A percentile compares a stretch with the other conserved stretches of the same genome.
Evolutionary conservation across 2,113 vertebrate species (phyloP).

Genomic region (Camelus dromedarius): DNA sequence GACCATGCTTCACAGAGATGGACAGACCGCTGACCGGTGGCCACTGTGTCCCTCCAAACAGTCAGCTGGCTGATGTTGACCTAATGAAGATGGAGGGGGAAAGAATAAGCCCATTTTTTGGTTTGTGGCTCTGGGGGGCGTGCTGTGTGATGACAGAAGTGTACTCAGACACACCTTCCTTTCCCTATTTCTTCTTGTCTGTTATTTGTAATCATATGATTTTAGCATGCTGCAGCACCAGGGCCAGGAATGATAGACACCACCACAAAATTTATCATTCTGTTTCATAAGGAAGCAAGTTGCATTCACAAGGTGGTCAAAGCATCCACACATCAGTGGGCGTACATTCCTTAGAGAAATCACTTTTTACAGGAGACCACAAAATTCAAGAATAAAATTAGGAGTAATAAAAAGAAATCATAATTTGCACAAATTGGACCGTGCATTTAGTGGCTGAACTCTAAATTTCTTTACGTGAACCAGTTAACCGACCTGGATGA

Average conservation of each 20-base stretch:
- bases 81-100: neutral
- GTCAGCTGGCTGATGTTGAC: neutral
- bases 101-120: neutral
- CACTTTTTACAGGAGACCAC: neutral
- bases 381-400: neutral
- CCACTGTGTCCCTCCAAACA: neutral
- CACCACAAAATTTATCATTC: neutral
- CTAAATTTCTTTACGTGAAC: neutral
- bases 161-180: neutral
- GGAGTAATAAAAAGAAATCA: neutral
- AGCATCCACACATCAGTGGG: neutral
- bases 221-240: neutral
- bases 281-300: constrained; percentile 1
- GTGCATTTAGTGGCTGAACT: neutral
- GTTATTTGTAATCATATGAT: neutral
- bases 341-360: neutral
- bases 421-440: neutral
- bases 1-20: neutral
- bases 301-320: neutral
- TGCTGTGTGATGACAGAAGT: neutral
- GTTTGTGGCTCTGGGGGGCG: neutral
- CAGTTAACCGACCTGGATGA: neutral
- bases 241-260: neutral
- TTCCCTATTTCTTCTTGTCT: neutral
- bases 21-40: fast-evolving